phyloP scores from a whole-genome alignment of 92 coral and sea anemone genomes.

The Bergia sp. region DNA sequence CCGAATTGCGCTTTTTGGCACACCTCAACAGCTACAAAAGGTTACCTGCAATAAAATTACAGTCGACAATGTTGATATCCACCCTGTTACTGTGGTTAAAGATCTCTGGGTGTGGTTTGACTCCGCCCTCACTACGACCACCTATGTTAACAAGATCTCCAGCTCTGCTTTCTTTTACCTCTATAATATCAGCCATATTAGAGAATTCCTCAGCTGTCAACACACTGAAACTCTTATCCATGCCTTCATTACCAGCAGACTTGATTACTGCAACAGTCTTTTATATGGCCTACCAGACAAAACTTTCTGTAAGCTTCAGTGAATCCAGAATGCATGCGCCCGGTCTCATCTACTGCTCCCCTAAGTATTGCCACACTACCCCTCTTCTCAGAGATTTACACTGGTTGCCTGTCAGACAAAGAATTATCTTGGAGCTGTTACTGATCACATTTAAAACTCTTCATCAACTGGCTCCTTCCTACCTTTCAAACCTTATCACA shows the following conservation, averaged over 20 bases:
- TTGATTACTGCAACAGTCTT: constrained; percentile 43
- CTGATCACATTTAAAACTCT: no score
- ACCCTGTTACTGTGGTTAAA: no score
- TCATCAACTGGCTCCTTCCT: not conserved
- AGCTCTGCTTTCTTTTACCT: constrained; percentile 21
- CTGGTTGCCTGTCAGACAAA: constrained; percentile 12
- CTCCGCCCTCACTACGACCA: not conserved
- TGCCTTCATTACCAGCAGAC: not conserved
- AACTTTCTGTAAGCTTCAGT: constrained; percentile 25
- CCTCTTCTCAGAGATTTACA: constrained; percentile 9
- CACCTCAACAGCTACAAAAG: no score
- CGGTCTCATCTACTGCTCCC: constrained; percentile 15
- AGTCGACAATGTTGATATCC: no score
- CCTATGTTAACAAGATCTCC: not conserved
- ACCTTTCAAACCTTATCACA: constrained; percentile 27
- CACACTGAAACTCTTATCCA: not conserved
- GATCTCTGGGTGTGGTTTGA: no score
- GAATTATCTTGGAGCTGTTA: constrained; percentile 39
- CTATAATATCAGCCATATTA: constrained; percentile 7
- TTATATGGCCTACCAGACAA: constrained; percentile 29
- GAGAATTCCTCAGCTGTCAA: not conserved
- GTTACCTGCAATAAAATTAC: no score
- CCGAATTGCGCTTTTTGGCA: constrained; percentile 10
- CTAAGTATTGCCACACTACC: constrained; percentile 44
- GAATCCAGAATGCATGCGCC: constrained; percentile 47